A percentile compares a stretch with the other conserved stretches of the same genome.
phyloP scores from a whole-genome alignment of 2,113 vertebrate genomes.

The Pelobates fuscus region DNA sequence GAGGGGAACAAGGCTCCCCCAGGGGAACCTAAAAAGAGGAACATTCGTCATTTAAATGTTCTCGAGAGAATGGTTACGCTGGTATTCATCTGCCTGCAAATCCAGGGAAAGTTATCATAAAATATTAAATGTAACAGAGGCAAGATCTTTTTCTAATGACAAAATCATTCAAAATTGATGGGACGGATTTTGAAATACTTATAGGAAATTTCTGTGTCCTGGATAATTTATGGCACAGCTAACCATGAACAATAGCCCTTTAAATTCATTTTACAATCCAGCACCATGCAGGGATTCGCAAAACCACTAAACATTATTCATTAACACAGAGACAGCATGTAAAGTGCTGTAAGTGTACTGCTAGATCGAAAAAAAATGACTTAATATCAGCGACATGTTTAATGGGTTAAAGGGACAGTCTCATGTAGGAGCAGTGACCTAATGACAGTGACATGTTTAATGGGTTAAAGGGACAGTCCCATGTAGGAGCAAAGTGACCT shows the following conservation, averaged over 20 bases:
- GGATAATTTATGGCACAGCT: slow-evolving; percentile 36
- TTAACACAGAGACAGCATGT: background rate
- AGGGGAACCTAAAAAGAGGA: slow-evolving; percentile 19
- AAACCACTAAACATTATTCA: background rate
- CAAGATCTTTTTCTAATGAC: slow-evolving; percentile 44
- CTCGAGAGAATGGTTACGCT: slow-evolving; percentile 27
- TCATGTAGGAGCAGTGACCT: background rate
- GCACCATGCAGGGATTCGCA: background rate
- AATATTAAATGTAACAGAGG: slow-evolving; percentile 46
- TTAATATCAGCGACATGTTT: background rate
- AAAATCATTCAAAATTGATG: slow-evolving; percentile 51
- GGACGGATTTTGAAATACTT: slow-evolving; percentile 39
- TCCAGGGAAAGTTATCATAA: slow-evolving; percentile 36
- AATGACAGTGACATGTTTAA: background rate
- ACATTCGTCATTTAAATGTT: slow-evolving; percentile 45
- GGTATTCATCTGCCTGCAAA: slow-evolving; percentile 15
- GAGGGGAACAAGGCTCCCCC: slow-evolving; percentile 4
- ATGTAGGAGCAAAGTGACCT: too few relatives aligned
- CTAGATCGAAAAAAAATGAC: too few relatives aligned
- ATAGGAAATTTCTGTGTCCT: slow-evolving; percentile 28
- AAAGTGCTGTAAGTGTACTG: background rate
- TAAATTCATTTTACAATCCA: slow-evolving; percentile 28
- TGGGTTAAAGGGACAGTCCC: too few relatives aligned
- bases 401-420: slow-evolving; percentile 12
- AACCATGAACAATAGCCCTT: slow-evolving; percentile 27